These are phyloP conservation scores for Scartelaos histophorus DNA, from an alignment of 2,113 vertebrate species.

Conservation along the genomic window DNA sequence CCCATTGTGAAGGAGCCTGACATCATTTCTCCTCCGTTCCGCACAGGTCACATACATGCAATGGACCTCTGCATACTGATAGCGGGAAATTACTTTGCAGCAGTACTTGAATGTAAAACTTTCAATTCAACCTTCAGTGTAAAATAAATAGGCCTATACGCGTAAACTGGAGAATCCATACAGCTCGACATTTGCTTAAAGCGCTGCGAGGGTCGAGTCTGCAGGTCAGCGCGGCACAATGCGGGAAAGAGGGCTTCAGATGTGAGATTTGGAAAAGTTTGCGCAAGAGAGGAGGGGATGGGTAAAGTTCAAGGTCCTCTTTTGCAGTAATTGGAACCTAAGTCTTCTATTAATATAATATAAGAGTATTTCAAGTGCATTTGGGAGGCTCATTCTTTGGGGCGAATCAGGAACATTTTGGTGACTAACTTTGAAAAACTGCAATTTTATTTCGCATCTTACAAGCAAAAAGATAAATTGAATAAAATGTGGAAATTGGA, in stretches of 20 bases:
- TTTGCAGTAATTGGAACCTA: conserved; percentile 42
- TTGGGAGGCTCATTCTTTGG: background rate
- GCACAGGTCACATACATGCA: conserved; percentile 30
- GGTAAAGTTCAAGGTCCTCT: conserved; percentile 44
- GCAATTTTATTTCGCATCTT: too few species aligned
- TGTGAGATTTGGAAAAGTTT: conserved; percentile 14
- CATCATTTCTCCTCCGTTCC: conserved; percentile 3
- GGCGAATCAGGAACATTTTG: too few species aligned
- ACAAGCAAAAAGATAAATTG: background rate
- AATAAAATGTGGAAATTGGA: background rate
- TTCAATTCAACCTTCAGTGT: background rate
- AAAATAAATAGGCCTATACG: background rate
- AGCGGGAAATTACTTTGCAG: background rate
- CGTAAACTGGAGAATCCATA: conserved; percentile 16
- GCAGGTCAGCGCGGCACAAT: conserved; percentile 49
- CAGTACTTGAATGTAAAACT: conserved; percentile 2
- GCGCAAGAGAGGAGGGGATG: conserved; percentile 7
- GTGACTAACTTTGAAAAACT: too few species aligned
- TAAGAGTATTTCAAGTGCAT: background rate
- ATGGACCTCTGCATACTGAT: background rate
- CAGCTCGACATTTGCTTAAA: conserved; percentile 17
- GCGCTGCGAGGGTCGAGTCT: conserved; percentile 38
- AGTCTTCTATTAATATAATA: conserved; percentile 16
- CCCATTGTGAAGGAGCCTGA: conserved; percentile 6
- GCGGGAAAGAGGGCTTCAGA: conserved; percentile 38